These are phyloP conservation scores for Andrena cerasifolii DNA, from an alignment of 1,140 invertebrate genomes.

Conservation along the genomic window DNA sequence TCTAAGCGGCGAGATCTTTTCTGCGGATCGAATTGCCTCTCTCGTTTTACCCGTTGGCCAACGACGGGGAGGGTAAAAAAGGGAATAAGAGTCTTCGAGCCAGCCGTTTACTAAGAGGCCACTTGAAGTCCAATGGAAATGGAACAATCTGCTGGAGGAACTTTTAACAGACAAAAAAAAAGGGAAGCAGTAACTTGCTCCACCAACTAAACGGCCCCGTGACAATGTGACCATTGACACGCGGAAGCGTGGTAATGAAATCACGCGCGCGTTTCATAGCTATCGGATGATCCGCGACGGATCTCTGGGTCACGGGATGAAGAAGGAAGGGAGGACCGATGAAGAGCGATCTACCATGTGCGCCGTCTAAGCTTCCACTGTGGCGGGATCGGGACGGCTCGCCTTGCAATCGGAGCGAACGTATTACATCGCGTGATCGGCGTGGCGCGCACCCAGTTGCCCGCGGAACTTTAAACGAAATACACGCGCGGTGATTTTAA, in stretches of 20 bases:
- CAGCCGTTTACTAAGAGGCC: neutral
- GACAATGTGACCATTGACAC: neutral
- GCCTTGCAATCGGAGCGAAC: constrained; percentile 43
- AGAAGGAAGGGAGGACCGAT: constrained; percentile 42
- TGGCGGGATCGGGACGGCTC: constrained; percentile 10
- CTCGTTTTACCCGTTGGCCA: neutral
- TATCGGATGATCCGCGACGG: constrained; percentile 5
- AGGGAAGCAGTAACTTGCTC: too few species aligned
- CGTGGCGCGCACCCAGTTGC: constrained; percentile 60
- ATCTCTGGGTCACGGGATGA: neutral
- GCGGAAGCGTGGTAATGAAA: constrained; percentile 6
- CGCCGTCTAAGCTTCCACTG: constrained; percentile 8
- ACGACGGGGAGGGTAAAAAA: too few species aligned
- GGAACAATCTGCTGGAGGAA: too few species aligned
- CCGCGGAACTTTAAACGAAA: constrained; percentile 60
- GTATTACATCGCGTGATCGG: constrained; percentile 61
- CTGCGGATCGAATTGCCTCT: constrained; percentile 40
- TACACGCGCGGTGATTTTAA: constrained; percentile 51
- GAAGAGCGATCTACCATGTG: constrained; percentile 59
- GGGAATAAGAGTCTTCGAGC: neutral
- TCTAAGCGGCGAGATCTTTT: constrained; percentile 51
- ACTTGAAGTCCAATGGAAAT: too few species aligned
- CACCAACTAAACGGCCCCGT: too few species aligned
- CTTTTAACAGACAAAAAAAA: too few species aligned
- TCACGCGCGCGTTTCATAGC: neutral